Evolutionary conservation across 2,113 vertebrate species (phyloP).

Genomic region (Prolemur simus): DNA sequence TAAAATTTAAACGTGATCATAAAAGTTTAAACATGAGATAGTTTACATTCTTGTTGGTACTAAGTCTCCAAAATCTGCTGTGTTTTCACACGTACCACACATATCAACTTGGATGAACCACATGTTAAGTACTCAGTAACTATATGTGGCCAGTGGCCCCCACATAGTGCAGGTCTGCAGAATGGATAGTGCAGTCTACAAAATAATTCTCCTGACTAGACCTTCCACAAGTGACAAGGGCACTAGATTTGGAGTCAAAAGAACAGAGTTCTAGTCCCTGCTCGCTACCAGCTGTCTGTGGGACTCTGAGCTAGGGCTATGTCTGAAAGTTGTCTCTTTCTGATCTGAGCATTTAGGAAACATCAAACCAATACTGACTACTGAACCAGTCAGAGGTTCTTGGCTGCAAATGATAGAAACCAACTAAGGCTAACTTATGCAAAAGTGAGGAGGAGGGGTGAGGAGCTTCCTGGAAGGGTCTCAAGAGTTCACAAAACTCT

Average conservation of each 20-base stretch:
- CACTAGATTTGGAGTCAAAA: neutral
- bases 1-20: neutral
- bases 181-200: rapidly evolving
- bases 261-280: conserved; percentile 54
- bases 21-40: neutral
- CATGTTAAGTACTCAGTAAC: rapidly evolving
- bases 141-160: rapidly evolving
- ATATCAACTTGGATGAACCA: rapidly evolving
- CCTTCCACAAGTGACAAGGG: conserved; percentile 42
- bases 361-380: neutral
- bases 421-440: neutral
- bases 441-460: neutral
- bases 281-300: neutral
- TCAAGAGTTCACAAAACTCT: neutral
- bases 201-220: neutral
- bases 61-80: neutral
- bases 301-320: conserved; percentile 59
- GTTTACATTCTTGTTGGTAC: neutral
- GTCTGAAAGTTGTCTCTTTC: neutral
- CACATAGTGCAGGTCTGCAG: rapidly evolving
- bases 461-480: neutral
- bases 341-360: neutral
- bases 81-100: neutral
- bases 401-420: neutral
- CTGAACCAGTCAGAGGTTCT: neutral